A percentile compares a stretch with the other conserved stretches of the same genome.
Evolutionary conservation across 2,113 vertebrate species (phyloP).

Genomic region (Eubucco bourcierii): DNA sequence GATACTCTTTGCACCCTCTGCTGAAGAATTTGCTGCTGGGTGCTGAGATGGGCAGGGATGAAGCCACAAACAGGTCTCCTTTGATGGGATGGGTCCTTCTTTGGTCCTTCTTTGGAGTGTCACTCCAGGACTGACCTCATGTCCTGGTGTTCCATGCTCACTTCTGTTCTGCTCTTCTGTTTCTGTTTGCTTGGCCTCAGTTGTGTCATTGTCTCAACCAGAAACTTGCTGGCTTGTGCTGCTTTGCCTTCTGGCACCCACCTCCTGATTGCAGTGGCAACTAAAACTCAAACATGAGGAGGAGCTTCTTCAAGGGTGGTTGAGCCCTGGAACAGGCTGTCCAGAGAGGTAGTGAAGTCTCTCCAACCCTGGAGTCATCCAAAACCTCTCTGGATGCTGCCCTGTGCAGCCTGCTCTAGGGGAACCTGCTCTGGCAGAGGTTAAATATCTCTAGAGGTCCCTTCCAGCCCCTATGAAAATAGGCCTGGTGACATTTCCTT

Average conservation of each 20-base stretch:
- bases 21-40: fast-evolving
- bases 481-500: constrained; percentile 58
- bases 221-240: constrained; percentile 59
- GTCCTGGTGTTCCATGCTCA: neutral
- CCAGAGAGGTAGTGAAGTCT: no score
- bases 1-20: neutral
- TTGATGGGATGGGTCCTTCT: neutral
- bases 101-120: no score
- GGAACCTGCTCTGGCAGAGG: no score
- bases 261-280: constrained; percentile 66
- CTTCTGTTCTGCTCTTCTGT: constrained; percentile 28
- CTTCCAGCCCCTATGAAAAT: neutral
- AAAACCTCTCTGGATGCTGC: no score
- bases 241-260: constrained; percentile 65
- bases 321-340: no score
- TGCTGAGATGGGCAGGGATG: neutral
- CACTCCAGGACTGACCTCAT: fast-evolving
- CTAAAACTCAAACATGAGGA: constrained; percentile 41
- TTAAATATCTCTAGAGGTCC: no score
- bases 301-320: no score
- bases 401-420: no score
- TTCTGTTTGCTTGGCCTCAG: constrained; percentile 70
- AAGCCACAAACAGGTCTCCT: fast-evolving
- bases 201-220: constrained; percentile 65
- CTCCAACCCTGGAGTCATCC: no score